Evolutionary conservation across 2,113 vertebrate genomes (phyloP).

Genomic region (Catagonus wagneri): DNA sequence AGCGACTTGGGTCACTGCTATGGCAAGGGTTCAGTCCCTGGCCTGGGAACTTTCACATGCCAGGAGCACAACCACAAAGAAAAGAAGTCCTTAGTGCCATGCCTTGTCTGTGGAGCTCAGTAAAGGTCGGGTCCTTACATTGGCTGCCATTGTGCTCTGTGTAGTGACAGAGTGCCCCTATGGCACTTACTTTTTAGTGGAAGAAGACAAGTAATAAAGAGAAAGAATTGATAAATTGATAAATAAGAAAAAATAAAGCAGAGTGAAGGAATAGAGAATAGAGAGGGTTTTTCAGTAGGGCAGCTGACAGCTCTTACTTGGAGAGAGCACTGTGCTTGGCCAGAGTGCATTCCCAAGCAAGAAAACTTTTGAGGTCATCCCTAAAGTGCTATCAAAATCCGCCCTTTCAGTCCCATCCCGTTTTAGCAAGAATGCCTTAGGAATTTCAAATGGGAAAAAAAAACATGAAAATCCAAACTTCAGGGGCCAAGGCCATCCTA

Average conservation of each 20-base stretch:
- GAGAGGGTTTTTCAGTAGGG: not conserved
- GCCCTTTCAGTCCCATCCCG: not conserved
- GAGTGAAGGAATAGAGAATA: not conserved
- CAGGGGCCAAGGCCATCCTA: not conserved
- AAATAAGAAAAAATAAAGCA: not conserved
- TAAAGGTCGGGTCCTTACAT: not conserved
- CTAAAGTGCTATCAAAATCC: constrained; percentile 10
- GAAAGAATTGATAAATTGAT: not conserved
- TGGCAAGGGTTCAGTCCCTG: too few species aligned
- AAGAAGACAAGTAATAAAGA: not conserved
- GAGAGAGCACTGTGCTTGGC: not conserved
- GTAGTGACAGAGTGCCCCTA: not conserved
- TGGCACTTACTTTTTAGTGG: not conserved
- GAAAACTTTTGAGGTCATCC: not conserved
- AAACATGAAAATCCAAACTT: constrained; percentile 25
- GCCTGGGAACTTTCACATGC: too few species aligned
- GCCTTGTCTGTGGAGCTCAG: not conserved
- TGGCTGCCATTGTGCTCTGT: not conserved
- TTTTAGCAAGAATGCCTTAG: constrained; percentile 51
- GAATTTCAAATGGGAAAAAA: not conserved
- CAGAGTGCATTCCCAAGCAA: not conserved
- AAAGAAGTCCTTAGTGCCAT: not conserved
- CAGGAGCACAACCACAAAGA: too few species aligned
- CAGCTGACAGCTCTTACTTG: not conserved
- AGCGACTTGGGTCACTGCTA: too few species aligned